These are phyloP conservation scores for Nothura maculosa DNA, from an alignment of 2,797 vertebrate genomes.

Conservation along the genomic window DNA sequence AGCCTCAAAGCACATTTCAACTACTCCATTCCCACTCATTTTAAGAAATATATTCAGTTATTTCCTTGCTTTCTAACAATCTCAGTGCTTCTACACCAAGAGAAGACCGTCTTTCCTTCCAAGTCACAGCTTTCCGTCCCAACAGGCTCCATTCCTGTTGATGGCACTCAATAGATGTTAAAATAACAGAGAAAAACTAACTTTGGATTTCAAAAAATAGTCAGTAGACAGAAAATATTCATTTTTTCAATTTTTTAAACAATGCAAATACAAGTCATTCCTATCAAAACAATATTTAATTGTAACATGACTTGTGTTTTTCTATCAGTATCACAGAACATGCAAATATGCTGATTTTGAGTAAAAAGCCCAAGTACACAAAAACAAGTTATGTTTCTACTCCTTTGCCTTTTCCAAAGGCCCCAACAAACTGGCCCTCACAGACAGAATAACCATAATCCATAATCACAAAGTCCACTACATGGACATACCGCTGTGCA, in stretches of 20 bases:
- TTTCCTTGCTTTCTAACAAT: background rate
- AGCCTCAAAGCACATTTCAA: constrained; percentile 28
- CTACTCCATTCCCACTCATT: background rate
- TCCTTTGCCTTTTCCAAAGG: background rate
- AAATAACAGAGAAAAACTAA: background rate
- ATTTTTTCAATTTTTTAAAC: background rate
- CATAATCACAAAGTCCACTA: background rate
- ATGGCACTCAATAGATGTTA: background rate
- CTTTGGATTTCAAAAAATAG: background rate
- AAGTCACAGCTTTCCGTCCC: background rate
- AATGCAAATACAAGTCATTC: background rate
- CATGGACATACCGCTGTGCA: rapidly evolving
- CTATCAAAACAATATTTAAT: background rate
- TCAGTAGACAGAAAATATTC: rapidly evolving
- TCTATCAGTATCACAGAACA: background rate
- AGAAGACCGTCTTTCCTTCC: background rate
- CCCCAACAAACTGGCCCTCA: background rate
- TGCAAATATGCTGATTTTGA: background rate
- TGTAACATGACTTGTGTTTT: background rate
- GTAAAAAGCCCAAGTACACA: background rate
- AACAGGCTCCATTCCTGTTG: rapidly evolving
- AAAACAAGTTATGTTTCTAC: background rate
- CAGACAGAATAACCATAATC: background rate
- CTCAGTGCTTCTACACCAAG: rapidly evolving
- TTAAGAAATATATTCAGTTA: constrained; percentile 12